Percentiles rank a stretch among this genome's conserved stretches.
Evolutionary conservation across 2,888 invertebrate genomes (phyloP).

Genomic region (Gari tellinella): DNA sequence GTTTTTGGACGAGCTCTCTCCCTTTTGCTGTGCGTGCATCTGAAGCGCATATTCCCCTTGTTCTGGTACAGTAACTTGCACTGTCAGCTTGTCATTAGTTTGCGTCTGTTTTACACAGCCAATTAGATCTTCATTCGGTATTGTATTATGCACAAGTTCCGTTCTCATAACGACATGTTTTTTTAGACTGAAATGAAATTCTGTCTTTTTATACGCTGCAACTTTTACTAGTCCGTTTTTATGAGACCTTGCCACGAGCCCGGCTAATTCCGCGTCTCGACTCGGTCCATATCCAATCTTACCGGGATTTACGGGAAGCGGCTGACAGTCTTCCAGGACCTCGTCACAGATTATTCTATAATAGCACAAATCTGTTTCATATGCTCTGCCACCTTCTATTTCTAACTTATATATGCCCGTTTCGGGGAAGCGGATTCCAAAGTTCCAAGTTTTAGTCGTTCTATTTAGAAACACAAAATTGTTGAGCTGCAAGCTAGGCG

Average conservation of each 20-base stretch:
- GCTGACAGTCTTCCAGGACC: constrained; percentile 52
- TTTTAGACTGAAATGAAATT: constrained; percentile 52
- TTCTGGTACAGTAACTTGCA: constrained; percentile 40
- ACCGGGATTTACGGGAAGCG: constrained; percentile 57
- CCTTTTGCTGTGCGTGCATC: constrained; percentile 42
- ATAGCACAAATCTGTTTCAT: constrained; percentile 45
- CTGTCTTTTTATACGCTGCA: constrained; percentile 24
- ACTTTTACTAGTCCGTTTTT: constrained; percentile 49
- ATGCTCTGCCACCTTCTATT: constrained; percentile 42
- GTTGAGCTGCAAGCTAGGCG: constrained; percentile 50
- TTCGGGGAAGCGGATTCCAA: constrained; percentile 59
- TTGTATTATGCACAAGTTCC: constrained; percentile 46
- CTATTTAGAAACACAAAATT: constrained; percentile 61
- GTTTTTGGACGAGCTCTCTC: constrained; percentile 28
- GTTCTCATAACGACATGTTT: constrained; percentile 40
- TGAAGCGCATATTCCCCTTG: constrained; percentile 46
- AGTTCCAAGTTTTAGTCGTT: constrained; percentile 44
- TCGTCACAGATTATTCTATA: constrained; percentile 59
- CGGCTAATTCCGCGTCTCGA: constrained; percentile 44
- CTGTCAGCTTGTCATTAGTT: constrained; percentile 24
- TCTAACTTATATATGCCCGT: constrained; percentile 60
- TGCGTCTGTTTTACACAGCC: constrained; percentile 33
- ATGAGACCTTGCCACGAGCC: constrained; percentile 53
- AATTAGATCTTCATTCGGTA: constrained; percentile 43
- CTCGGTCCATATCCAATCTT: constrained; percentile 63